A percentile compares a stretch with the other conserved stretches of the same genome.
Evolutionary conservation across 2,797 vertebrate genomes (phyloP).

Genomic region (Xenops minutus): DNA sequence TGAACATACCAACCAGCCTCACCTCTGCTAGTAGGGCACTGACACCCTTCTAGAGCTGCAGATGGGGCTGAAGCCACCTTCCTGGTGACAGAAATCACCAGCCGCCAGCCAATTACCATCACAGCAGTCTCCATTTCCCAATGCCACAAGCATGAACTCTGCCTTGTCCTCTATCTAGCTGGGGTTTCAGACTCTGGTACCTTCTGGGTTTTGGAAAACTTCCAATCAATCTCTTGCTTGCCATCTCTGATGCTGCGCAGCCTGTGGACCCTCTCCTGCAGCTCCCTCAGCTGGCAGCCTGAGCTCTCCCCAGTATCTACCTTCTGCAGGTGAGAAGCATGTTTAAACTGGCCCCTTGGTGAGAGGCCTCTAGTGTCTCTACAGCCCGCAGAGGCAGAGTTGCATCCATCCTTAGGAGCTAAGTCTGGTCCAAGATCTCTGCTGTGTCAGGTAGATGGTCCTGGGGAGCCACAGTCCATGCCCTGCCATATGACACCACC

Average conservation of each 20-base stretch:
- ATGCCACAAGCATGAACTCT: neutral
- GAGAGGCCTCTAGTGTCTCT: neutral
- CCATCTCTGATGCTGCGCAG: neutral
- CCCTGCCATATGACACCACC: fast-evolving
- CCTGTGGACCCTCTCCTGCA: neutral
- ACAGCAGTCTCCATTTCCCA: neutral
- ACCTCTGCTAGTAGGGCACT: neutral
- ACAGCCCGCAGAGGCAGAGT: fast-evolving
- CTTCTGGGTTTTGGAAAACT: neutral
- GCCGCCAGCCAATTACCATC: neutral
- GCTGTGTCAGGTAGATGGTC: neutral
- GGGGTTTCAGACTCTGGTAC: neutral
- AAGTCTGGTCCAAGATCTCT: neutral
- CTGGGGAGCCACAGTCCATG: neutral
- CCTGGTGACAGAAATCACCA: neutral
- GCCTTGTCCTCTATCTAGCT: fast-evolving
- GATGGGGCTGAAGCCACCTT: neutral
- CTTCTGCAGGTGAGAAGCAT: fast-evolving
- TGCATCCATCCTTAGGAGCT: neutral
- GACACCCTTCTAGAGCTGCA: neutral
- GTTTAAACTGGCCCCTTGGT: fast-evolving
- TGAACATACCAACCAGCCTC: neutral
- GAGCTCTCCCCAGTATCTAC: neutral
- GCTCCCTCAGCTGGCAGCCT: neutral
- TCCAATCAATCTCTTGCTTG: neutral